Evolutionary conservation across 2,797 vertebrate genomes (phyloP).

Genomic region (Petrocephalus sullivani): DNA sequence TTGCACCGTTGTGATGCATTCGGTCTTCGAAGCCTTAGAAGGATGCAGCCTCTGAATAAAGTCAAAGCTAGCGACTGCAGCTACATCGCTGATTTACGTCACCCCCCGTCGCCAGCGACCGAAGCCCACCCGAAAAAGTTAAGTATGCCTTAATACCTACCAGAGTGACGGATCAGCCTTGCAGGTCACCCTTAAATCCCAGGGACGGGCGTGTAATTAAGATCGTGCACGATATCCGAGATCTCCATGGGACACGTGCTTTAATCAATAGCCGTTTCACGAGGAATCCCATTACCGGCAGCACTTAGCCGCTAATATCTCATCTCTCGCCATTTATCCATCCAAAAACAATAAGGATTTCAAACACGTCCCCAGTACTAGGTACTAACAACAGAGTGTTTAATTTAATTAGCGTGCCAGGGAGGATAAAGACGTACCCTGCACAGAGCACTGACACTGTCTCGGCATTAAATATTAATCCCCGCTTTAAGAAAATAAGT

Average conservation of each 20-base stretch:
- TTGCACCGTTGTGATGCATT: background rate
- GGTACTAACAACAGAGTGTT: conserved; percentile 64
- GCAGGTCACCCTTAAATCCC: background rate
- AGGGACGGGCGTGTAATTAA: conserved; percentile 55
- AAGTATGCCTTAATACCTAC: background rate
- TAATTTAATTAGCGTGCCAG: conserved; percentile 51
- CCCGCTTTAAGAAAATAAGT: background rate
- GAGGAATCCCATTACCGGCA: conserved; percentile 65
- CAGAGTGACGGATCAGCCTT: background rate
- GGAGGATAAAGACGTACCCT: background rate
- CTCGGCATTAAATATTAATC: background rate
- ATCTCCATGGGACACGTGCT: conserved; percentile 51
- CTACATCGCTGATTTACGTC: background rate
- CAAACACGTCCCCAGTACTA: conserved; percentile 58
- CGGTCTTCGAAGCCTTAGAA: background rate
- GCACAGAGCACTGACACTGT: background rate
- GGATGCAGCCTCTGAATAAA: background rate
- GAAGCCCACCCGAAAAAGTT: background rate
- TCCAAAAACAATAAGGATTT: conserved; percentile 63
- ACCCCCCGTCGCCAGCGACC: background rate
- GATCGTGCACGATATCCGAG: conserved; percentile 53
- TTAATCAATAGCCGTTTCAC: conserved; percentile 68
- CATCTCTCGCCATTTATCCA: conserved; percentile 55
- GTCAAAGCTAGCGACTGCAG: background rate
- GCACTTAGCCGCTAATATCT: conserved; percentile 74